Base-by-base conservation (phyloP, 2,888 invertebrate genomes). In the Tuta absoluta region DNA sequence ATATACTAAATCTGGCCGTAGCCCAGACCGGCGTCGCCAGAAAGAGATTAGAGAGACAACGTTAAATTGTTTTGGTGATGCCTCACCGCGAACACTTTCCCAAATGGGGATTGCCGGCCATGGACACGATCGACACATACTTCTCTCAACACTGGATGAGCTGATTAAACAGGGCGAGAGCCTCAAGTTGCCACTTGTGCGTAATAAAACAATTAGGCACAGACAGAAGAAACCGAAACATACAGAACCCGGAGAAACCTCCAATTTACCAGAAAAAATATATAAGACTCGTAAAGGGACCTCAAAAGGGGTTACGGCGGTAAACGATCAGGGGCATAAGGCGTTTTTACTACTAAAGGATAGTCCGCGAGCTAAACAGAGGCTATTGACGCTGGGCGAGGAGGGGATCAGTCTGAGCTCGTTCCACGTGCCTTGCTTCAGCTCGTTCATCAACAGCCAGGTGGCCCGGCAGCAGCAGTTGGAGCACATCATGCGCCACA, bases 31-130 rank as follows among this genome's bases (percentile, higher is more conserved):
- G 64, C 51, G 41, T 38, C 21, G 61, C 59, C n/a, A 65, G 66
- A 38, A 77, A 79, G 69, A 66, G 84, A 4, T 33, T 33, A 8
- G 85, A 0, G 81, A 81, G 63, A 69, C 77, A 3, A 80, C 83
- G 19, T 90, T 85, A 82, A 91, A 89, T 74, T 91, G 91, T 72
- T 91, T 91, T 62, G 89, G 86, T 1, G 86, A 84, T 66, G 83
- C 75, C 8, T 78, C 82, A 48, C 85, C 88, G 2, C 79, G 71
- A 67, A 68, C 77, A 12, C 72, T 91, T 37, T 85, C 89, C 8
- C 80, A 80, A 72, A 79, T 87, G 77, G 91, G 91, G 12, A 88
- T 91, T n/a, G 68, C 84, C 11, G 89, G 91, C 12, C 91, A 91
- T 61, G 90, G 91, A 0, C 79, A 81, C 2, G 90, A 91, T 66